These are phyloP conservation scores for Pandion haliaetus DNA, from an alignment of 2,113 vertebrate species.

Conservation along the genomic window DNA sequence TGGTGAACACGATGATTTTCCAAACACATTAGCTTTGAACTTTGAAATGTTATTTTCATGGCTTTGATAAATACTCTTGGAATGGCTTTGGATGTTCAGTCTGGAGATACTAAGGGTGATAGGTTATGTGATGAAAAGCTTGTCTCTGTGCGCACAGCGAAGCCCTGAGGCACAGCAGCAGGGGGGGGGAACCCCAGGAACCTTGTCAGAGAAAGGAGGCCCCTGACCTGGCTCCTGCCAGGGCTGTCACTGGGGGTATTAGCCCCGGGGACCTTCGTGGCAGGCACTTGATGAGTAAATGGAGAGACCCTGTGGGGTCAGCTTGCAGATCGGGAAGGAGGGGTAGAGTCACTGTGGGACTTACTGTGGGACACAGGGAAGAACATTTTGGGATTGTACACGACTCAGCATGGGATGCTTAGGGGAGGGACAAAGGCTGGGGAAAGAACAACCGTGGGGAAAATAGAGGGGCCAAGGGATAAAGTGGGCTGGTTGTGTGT, in stretches of 20 bases:
- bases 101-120: not conserved
- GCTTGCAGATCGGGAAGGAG: not conserved
- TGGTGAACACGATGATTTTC: not conserved
- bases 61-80: not conserved
- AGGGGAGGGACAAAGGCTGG: not conserved
- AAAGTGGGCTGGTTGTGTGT: not conserved
- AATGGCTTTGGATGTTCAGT: not conserved
- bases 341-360: not conserved
- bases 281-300: not conserved
- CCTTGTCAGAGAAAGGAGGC: not conserved
- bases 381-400: not conserved
- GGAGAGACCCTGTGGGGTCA: not conserved
- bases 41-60: not conserved
- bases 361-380: fast-evolving
- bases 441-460: not conserved
- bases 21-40: constrained; percentile 2
- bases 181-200: fast-evolving
- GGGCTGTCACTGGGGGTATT: not conserved
- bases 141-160: fast-evolving
- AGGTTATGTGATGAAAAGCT: not conserved
- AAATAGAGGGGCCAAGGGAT: not conserved
- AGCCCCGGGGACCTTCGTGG: not conserved
- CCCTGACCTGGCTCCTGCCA: not conserved
- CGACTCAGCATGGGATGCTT: not conserved
- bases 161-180: not conserved